Conservation (phyloP, 1,140 invertebrate species). For the Ptiloglossa arizonensis region DNA sequence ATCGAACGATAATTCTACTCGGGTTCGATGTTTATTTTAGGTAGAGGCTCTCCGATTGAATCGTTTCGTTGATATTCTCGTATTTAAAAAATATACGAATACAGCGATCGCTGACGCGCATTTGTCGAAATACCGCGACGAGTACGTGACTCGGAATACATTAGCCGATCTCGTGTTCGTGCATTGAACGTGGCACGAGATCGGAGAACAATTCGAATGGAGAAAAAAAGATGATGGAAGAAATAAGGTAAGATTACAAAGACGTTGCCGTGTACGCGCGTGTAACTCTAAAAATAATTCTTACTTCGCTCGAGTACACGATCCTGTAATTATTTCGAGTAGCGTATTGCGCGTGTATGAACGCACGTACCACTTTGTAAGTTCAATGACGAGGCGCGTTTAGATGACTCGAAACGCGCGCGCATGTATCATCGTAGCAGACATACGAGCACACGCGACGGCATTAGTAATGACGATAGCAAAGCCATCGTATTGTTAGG, state of each 20-base stretch:
- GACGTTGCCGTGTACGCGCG: not conserved
- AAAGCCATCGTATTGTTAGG: slow-evolving; percentile 47
- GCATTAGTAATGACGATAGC: slow-evolving; percentile 58
- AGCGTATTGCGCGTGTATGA: not conserved
- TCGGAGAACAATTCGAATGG: not conserved
- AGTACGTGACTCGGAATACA: no score
- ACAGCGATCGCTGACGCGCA: no score
- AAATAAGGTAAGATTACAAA: not conserved
- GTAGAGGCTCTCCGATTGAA: no score
- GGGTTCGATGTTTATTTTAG: no score
- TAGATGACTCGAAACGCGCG: slow-evolving; percentile 2
- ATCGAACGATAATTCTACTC: no score
- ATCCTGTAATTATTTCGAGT: slow-evolving; percentile 26
- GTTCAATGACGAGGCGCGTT: slow-evolving; percentile 26
- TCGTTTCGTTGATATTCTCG: no score
- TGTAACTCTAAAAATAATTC: slow-evolving; percentile 4
- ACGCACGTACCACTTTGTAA: not conserved
- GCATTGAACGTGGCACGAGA: not conserved
- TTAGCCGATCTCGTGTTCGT: no score
- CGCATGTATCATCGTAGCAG: slow-evolving; percentile 18
- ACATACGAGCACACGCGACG: slow-evolving; percentile 4
- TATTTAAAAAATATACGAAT: no score
- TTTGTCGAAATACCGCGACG: no score
- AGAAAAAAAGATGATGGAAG: not conserved
- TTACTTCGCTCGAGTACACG: not conserved